Percentiles rank a stretch among this genome's conserved stretches.
Conservation (phyloP, 2,113 vertebrate species). For the Falco punctatus region DNA sequence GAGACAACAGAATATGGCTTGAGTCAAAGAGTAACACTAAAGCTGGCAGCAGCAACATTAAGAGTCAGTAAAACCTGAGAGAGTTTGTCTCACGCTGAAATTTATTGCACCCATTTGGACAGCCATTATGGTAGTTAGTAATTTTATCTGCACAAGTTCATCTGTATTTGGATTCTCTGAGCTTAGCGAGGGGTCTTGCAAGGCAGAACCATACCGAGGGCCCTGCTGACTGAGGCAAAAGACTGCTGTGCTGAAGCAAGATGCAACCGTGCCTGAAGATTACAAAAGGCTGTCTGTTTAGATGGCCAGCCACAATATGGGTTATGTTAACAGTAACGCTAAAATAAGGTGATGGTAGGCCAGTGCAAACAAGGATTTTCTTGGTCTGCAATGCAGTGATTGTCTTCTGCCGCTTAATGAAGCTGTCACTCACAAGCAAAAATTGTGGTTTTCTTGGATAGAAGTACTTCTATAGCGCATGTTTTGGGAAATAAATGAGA, state of each 20-base stretch:
- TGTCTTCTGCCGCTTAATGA: not conserved
- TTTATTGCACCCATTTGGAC: conserved; percentile 69
- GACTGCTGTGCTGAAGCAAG: not conserved
- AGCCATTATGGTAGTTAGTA: conserved; percentile 65
- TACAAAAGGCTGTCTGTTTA: not conserved
- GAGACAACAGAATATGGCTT: conserved; percentile 66
- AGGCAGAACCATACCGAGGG: not conserved
- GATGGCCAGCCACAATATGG: not conserved
- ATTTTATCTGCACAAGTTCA: conserved; percentile 72
- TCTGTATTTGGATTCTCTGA: conserved; percentile 60
- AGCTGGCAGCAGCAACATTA: conserved; percentile 69
- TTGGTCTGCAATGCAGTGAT: not conserved
- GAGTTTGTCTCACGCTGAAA: conserved; percentile 59
- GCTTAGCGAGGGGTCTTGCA: conserved; percentile 3
- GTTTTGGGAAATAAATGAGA: not conserved
- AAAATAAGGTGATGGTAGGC: not conserved
- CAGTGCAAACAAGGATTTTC: not conserved
- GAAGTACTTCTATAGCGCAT: not conserved
- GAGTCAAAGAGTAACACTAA: conserved; percentile 70
- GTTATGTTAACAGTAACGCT: not conserved
- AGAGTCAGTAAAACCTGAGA: conserved; percentile 70
- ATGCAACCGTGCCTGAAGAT: not conserved
- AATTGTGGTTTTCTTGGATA: not conserved
- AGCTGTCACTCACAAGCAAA: not conserved
- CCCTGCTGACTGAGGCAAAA: conserved; percentile 15